phyloP scores from a whole-genome alignment of 37 sponge, comb jelly and placozoan genomes.

The Mnemiopsis leidyi region DNA sequence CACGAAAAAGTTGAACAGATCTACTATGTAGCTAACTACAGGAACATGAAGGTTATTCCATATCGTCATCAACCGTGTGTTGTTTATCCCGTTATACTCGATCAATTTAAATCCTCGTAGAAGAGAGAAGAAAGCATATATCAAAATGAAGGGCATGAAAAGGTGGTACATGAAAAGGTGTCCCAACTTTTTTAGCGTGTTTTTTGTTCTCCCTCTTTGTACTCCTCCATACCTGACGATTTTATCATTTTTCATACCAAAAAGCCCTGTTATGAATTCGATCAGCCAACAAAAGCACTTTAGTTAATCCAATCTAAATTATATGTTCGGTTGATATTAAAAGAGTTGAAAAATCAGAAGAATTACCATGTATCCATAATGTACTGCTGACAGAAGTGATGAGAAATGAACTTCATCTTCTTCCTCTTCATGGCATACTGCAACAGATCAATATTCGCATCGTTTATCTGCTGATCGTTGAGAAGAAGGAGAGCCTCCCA shows the following conservation, averaged over 20 bases:
- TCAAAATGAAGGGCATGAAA: background rate
- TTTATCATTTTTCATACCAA: no score
- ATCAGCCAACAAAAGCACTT: no score
- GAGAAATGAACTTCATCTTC: conserved; percentile 35
- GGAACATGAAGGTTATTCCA: conserved; percentile 3
- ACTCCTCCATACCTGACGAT: conserved; percentile 40
- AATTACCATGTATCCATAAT: conserved; percentile 22
- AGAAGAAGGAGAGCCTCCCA: conserved; percentile 21
- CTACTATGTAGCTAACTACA: background rate
- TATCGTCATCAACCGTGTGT: background rate
- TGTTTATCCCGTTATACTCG: background rate
- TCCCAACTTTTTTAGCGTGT: background rate
- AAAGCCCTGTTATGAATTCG: no score
- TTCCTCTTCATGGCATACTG: conserved; percentile 4
- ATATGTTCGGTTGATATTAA: no score
- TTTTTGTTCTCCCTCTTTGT: background rate
- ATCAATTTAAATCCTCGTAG: background rate
- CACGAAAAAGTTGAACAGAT: background rate
- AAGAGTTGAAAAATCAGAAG: background rate
- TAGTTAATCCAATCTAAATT: no score
- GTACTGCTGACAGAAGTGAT: conserved; percentile 34
- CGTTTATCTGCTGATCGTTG: background rate
- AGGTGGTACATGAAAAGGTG: background rate
- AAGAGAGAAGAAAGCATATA: background rate
- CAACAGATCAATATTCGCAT: background rate